A percentile compares a stretch with the other conserved stretches of the same genome.
These are phyloP conservation scores for Cheilosia urbana DNA, from an alignment of 2,888 invertebrate species.

Conservation along the genomic window DNA sequence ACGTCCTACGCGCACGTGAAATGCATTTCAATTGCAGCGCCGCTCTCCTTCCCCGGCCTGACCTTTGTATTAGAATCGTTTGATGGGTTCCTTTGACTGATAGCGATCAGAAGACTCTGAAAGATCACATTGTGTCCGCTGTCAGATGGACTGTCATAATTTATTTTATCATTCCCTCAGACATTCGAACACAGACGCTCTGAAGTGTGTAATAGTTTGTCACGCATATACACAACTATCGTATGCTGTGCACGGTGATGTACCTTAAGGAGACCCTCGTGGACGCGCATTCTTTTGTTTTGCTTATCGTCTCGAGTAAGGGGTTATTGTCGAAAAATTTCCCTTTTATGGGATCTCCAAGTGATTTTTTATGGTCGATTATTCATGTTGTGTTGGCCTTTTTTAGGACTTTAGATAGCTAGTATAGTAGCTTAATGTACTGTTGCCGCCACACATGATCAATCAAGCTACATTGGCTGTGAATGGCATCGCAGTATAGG, in stretches of 20 bases:
- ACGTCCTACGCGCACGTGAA: constrained; percentile 74
- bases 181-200: not conserved
- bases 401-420: constrained; percentile 31
- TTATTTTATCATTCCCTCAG: constrained; percentile 57
- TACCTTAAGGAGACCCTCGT: constrained; percentile 63
- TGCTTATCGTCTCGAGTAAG: constrained; percentile 43
- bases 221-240: constrained; percentile 49
- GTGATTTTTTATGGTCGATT: constrained; percentile 74
- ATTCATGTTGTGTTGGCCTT: constrained; percentile 56
- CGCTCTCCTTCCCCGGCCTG: constrained; percentile 27
- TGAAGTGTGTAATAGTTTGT: constrained; percentile 45
- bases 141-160: constrained; percentile 75
- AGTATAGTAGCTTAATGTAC: constrained; percentile 70
- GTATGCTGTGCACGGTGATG: constrained; percentile 38
- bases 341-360: constrained; percentile 70
- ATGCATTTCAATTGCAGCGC: constrained; percentile 69
- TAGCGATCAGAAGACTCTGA: constrained; percentile 69
- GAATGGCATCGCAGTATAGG: constrained; percentile 20
- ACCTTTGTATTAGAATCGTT: constrained; percentile 69
- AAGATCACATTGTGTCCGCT: constrained; percentile 73
- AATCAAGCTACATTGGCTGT: constrained; percentile 52
- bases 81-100: constrained; percentile 67
- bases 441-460: constrained; percentile 71
- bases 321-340: constrained; percentile 68
- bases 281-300: constrained; percentile 55